Evolutionary conservation across 1,140 invertebrate species (phyloP).

Genomic region (Polyergus mexicanus): DNA sequence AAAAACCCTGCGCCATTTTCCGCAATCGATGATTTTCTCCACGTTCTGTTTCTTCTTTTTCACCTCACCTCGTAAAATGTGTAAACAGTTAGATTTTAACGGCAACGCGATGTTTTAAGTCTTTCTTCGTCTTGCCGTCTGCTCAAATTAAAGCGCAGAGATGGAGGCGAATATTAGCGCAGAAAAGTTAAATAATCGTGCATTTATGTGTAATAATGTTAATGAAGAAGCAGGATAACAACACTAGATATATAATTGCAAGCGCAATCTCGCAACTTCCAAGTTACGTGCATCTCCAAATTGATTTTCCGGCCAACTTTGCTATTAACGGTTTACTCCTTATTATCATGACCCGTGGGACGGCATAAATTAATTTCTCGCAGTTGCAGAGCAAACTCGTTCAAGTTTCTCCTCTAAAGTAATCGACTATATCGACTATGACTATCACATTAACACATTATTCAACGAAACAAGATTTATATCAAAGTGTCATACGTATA

Average conservation of each 20-base stretch:
- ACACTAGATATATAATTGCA: conserved; percentile 16
- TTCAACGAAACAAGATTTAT: neutral
- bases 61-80: conserved; percentile 13
- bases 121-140: conserved; percentile 17
- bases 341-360: conserved; percentile 57
- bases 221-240: conserved; percentile 34
- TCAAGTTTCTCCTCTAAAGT: conserved; percentile 48
- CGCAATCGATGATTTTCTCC: conserved; percentile 48
- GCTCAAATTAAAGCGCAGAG: neutral
- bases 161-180: neutral
- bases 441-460: conserved; percentile 1
- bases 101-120: conserved; percentile 1
- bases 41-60: conserved; percentile 12
- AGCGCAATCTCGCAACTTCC: conserved; percentile 39
- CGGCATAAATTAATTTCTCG: conserved; percentile 70
- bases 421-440: conserved; percentile 7
- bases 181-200: conserved; percentile 31
- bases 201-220: conserved; percentile 45
- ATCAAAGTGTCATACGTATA: neutral
- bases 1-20: conserved; percentile 74
- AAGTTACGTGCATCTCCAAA: conserved; percentile 27
- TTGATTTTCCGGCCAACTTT: conserved; percentile 65
- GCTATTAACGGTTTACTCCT: conserved; percentile 61
- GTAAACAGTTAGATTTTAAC: conserved; percentile 25
- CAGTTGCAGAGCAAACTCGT: conserved; percentile 33